Conservation (phyloP, 2,888 invertebrate species). For the Morpho helenor region DNA sequence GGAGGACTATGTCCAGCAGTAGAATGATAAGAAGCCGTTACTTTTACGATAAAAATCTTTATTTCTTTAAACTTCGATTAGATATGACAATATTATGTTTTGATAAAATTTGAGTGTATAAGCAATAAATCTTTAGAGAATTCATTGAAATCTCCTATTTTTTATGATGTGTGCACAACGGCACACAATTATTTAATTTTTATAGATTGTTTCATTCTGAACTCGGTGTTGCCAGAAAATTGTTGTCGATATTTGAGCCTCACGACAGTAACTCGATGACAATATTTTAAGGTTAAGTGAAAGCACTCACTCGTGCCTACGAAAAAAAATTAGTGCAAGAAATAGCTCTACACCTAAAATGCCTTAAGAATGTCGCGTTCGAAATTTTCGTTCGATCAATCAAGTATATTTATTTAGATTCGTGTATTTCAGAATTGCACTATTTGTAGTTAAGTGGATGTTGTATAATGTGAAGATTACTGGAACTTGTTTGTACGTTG, state of each 20-base stretch:
- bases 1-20: no score
- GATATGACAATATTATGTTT: no score
- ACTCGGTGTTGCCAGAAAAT: not conserved
- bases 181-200: no score
- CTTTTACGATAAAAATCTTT: no score
- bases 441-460: constrained; percentile 40
- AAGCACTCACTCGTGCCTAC: constrained; percentile 48
- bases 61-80: no score
- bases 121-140: no score
- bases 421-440: constrained; percentile 41
- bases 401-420: constrained; percentile 35
- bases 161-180: no score
- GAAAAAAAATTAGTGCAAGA: constrained; percentile 24
- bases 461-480: constrained; percentile 41
- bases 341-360: constrained; percentile 22
- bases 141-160: no score
- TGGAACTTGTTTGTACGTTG: constrained; percentile 12
- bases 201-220: no score
- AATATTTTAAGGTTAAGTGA: constrained; percentile 24
- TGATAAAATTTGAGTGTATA: no score
- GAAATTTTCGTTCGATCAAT: constrained; percentile 39
- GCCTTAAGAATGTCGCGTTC: constrained; percentile 26
- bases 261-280: constrained; percentile 21
- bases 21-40: no score
- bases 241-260: constrained; percentile 11